These are phyloP conservation scores for Aporrectodea caliginosa DNA, from an alignment of 1,140 invertebrate genomes.

Conservation along the genomic window DNA sequence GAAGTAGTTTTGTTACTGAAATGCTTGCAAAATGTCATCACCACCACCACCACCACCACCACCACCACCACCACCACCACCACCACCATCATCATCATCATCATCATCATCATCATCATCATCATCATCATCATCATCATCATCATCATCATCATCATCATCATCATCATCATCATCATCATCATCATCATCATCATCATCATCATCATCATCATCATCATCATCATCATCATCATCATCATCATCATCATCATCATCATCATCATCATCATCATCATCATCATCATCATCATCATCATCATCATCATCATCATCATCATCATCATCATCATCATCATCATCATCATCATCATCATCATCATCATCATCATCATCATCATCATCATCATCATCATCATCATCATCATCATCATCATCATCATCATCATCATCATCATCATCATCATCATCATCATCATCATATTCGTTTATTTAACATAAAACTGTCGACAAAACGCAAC, in stretches of 20 bases:
- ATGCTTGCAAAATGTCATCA: too few relatives aligned
- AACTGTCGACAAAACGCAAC: too few relatives aligned
- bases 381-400: too few relatives aligned
- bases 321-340: slow-evolving; percentile 33
- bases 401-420: too few relatives aligned
- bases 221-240: slow-evolving; percentile 1
- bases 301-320: slow-evolving; percentile 32
- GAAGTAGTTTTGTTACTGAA: too few relatives aligned
- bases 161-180: too few relatives aligned
- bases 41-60: background rate
- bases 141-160: slow-evolving; percentile 31
- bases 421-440: too few relatives aligned
- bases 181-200: slow-evolving; percentile 18
- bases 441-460: too few relatives aligned
- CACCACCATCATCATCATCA: slow-evolving; percentile 30
- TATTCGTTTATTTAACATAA: too few relatives aligned
- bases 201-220: background rate
- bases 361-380: too few relatives aligned
- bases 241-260: background rate
- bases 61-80: slow-evolving; percentile 4
- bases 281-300: slow-evolving; percentile 26
- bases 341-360: too few relatives aligned
- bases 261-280: slow-evolving; percentile 21
- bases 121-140: slow-evolving; percentile 31
- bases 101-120: slow-evolving; percentile 28